Conservation (phyloP, 2,888 invertebrate genomes). For the Lamellibrachia columna region DNA sequence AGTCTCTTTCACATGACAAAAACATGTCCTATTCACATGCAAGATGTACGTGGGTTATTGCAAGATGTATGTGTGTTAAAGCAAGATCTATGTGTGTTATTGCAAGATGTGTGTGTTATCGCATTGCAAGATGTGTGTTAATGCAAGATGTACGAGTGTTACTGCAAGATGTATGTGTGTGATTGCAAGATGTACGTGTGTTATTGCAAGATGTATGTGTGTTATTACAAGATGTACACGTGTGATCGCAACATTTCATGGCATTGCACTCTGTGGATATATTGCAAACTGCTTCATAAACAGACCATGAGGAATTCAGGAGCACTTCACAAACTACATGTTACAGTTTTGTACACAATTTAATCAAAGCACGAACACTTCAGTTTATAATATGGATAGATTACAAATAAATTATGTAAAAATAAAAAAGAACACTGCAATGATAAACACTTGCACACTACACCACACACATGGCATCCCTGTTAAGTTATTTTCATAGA, state of each 20-base stretch:
- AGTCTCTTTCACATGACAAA: too few species aligned
- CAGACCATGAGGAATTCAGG: not conserved
- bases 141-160: not conserved
- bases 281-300: not conserved
- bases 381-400: not conserved
- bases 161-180: not conserved
- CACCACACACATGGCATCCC: not conserved
- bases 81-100: too few species aligned
- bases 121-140: too few species aligned
- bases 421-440: not conserved
- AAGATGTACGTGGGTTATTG: not conserved
- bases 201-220: too few species aligned
- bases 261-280: not conserved
- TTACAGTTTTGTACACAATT: not conserved
- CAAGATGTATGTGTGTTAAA: not conserved
- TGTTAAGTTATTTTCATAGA: not conserved
- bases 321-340: not conserved
- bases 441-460: not conserved
- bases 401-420: constrained; percentile 5
- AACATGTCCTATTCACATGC: too few species aligned
- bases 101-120: too few species aligned
- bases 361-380: not conserved
- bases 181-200: too few species aligned
- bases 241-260: not conserved
- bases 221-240: not conserved